These are phyloP conservation scores for Threskiornis aethiopicus DNA, from an alignment of 2,797 vertebrate genomes.

Conservation along the genomic window DNA sequence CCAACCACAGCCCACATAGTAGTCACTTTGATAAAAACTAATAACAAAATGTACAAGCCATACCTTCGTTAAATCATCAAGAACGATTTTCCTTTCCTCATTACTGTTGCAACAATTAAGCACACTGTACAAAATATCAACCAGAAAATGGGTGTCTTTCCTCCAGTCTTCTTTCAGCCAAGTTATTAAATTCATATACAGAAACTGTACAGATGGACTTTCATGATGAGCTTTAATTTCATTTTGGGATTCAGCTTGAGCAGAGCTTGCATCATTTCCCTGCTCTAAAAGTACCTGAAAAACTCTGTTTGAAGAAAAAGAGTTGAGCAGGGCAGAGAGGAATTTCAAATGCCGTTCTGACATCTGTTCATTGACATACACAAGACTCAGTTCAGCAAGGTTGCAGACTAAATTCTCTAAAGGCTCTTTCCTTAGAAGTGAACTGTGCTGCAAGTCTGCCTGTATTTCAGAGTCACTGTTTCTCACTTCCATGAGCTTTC, in stretches of 20 bases:
- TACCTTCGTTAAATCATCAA: conserved; percentile 86
- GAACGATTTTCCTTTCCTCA: conserved; percentile 83
- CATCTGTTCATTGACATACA: conserved; percentile 83
- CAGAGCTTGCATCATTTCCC: not conserved
- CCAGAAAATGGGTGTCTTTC: conserved; percentile 81
- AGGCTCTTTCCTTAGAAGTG: conserved; percentile 73
- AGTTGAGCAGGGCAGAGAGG: conserved; percentile 85
- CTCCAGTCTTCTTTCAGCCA: conserved; percentile 86
- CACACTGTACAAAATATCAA: conserved; percentile 93
- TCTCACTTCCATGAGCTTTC: conserved; percentile 46
- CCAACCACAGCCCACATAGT: not conserved
- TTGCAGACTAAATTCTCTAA: conserved; percentile 89
- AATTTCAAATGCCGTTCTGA: conserved; percentile 92
- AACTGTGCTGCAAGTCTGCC: not conserved
- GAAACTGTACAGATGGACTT: conserved; percentile 86
- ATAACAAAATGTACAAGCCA: not conserved
- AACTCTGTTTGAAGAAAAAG: conserved; percentile 85
- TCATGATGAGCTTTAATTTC: conserved; percentile 2
- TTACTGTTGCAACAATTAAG: conserved; percentile 82
- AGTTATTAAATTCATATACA: conserved; percentile 81
- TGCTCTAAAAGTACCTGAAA: conserved; percentile 85
- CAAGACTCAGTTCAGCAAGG: conserved; percentile 88
- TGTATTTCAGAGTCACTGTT: conserved; percentile 48
- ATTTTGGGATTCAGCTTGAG: not conserved
- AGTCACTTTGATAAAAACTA: not conserved